Evolutionary conservation across 2,113 vertebrate genomes (phyloP), one percentile per base, ranked within the genome.

Genomic region (Rhabdomys dilectus): DNA sequence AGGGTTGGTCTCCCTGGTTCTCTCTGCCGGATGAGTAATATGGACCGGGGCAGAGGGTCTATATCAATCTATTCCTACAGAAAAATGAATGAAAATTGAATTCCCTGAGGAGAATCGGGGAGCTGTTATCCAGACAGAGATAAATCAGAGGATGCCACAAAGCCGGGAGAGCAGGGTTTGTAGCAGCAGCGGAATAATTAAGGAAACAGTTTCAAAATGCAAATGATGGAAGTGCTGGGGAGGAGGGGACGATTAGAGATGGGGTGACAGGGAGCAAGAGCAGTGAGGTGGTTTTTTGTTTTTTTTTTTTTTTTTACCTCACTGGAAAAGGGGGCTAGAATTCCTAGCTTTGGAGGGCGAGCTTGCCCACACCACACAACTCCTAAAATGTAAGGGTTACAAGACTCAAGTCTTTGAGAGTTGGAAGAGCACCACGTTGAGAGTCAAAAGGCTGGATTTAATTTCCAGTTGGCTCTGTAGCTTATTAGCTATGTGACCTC

Each of bases 1-100:
- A 82, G 85, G 48, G 70, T 0, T 45, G 73, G 93, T 96, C 95
- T 97, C 95, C 60, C 64, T 75, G 95, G 95, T 89, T 24, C 96
- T 96, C 96, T 51, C 92, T 45, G 6, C 96, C 86, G 88, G 80
- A 15, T 95, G 98, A 98, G 96, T 96, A 98, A 98, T 98, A 97
- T 88, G 7, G 97, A 98, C 97, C n/a, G 0, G 98, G 98, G 98
- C 98, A 98, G 97, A 97, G 96, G 98, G 97, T 98, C 96, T 97
- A 97, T 96, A 98, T 98, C 98, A 98, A 98, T 98, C 98, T 97
- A 97, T 97, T 96, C 97, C 97, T 93, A 98, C 97, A 97, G 98
- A 98, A 98, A 98, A 99, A 98, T 99, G 98, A 98, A 98, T 98
- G 98, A 99, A 98, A 98, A 98, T 99, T 98, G 96, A 98, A 98